These are phyloP conservation scores for Eulemur albifrons DNA, from an alignment of 2,797 vertebrate genomes.

Conservation along the genomic window DNA sequence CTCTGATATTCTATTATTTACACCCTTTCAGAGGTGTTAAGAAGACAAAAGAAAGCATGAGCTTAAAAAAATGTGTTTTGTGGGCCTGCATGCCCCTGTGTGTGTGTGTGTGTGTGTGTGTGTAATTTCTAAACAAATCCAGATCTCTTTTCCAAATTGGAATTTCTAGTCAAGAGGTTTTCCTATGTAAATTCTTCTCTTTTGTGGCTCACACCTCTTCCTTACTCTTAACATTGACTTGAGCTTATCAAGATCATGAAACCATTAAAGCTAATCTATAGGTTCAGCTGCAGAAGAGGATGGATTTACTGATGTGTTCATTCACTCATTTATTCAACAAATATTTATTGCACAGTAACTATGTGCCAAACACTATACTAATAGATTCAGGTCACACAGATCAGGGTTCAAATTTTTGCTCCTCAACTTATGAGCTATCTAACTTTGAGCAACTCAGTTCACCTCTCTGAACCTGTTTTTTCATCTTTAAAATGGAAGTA, in stretches of 20 bases:
- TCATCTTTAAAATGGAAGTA: conserved; percentile 43
- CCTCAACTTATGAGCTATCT: conserved; percentile 28
- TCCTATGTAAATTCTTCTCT: conserved; percentile 40
- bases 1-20: conserved; percentile 53
- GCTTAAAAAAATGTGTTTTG: neutral
- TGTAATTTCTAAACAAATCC: conserved; percentile 30
- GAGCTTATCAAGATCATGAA: conserved; percentile 40
- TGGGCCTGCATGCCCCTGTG: neutral
- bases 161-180: conserved; percentile 46
- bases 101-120: neutral
- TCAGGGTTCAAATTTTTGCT: conserved; percentile 28
- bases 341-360: conserved; percentile 15
- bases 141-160: neutral
- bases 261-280: conserved; percentile 52
- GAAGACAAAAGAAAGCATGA: conserved; percentile 53
- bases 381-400: conserved; percentile 31
- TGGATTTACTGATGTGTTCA: conserved; percentile 19
- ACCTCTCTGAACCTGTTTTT: neutral
- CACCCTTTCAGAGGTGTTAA: conserved; percentile 21
- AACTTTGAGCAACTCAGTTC: conserved; percentile 23
- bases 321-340: conserved; percentile 9
- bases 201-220: conserved; percentile 22
- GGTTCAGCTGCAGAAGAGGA: neutral
- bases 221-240: conserved; percentile 35
- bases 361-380: conserved; percentile 14